Evolutionary conservation across 1,140 invertebrate species (phyloP), one percentile per base, ranked within the genome.

Genomic region (Drosophila neocordata): DNA sequence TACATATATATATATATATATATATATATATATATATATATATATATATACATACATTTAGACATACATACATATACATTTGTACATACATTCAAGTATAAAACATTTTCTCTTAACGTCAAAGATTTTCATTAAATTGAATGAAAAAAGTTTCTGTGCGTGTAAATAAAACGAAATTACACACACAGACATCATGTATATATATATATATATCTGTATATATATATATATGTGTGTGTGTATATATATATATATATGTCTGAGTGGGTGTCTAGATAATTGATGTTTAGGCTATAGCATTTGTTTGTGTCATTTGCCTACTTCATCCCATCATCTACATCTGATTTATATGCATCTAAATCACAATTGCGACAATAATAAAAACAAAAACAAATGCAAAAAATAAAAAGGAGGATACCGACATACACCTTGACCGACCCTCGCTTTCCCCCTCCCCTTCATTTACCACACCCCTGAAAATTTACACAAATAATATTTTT

Each of bases 41-140:
- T 24, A 24, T 0, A 24, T 24, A 24, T 24, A 24, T 24, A 1
- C 4, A 24, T 24, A 24, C n/a, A n/a, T n/a, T n/a, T n/a, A n/a
- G n/a, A n/a, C n/a, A n/a, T 24, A 24, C 38, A 44, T 6, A 44
- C 15, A 13, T 15, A 41, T 15, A 15, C 5, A 41, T 41, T 15
- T 7, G 15, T 44, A 48, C 15, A 48, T 9, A 48, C 9, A 48
- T 48, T 20, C 27, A 20, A 48, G 41, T 48, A 18, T 20, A 48
- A 48, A 9, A 48, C 15, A 20, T 48, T 48, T 48, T 48, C 41
- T 18, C 18, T 18, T 48, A 48, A 48, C 41, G 41, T 15, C 41
- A 48, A 48, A 48, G 41, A 48, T 48, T 48, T 48, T 48, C 41
- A 48, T 48, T 48, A 48, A 48, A 48, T 48, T 48, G 41, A 48